Percentiles rank a stretch among this genome's conserved stretches.
Evolutionary conservation across 2,797 vertebrate genomes (phyloP).

Genomic region (Hipposideros larvatus): DNA sequence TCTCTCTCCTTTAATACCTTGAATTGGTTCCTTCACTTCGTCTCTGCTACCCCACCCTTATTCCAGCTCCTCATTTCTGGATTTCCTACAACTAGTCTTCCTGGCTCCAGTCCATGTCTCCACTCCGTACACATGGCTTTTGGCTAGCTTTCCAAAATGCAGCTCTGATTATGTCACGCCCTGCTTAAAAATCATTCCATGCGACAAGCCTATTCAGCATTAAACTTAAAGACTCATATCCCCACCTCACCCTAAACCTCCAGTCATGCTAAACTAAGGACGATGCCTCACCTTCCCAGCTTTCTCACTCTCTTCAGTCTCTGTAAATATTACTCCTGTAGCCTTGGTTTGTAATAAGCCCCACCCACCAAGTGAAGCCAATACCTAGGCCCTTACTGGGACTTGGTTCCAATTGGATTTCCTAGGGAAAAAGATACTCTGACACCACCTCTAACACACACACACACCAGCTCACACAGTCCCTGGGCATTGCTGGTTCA

Average conservation of each 20-base stretch:
- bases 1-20: background rate
- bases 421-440: background rate
- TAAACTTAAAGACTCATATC: background rate
- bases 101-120: no score
- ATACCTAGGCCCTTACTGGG: background rate
- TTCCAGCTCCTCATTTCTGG: background rate
- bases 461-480: background rate
- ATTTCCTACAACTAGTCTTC: background rate
- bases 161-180: background rate
- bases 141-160: background rate
- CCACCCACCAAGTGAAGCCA: background rate
- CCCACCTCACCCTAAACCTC: background rate
- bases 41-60: background rate
- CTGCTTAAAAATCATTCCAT: background rate
- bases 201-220: background rate
- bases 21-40: background rate
- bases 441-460: background rate
- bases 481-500: background rate
- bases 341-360: background rate
- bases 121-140: no score
- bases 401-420: background rate
- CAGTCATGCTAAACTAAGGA: background rate
- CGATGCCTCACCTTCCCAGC: background rate
- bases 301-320: background rate
- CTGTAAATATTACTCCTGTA: background rate